These are phyloP conservation scores for Anthopleura sola DNA, from an alignment of 64 coral and sea anemone species.

Conservation along the genomic window DNA sequence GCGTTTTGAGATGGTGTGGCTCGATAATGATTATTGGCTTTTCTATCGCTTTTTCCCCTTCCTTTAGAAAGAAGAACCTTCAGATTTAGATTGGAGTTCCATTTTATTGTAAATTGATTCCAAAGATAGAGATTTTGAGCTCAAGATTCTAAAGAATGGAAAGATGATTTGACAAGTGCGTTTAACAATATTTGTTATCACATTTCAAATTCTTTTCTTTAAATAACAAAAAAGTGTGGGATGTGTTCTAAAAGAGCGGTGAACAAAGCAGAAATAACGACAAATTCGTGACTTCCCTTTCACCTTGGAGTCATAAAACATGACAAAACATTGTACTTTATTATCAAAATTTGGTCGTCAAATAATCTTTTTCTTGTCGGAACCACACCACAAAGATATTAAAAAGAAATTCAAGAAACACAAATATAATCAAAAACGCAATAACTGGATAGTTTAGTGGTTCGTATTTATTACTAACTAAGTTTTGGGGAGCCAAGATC, in stretches of 20 bases:
- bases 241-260: too few species aligned
- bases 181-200: neutral
- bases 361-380: neutral
- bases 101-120: constrained; percentile 6
- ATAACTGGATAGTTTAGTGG: neutral
- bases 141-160: neutral
- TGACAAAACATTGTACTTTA: neutral
- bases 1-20: neutral
- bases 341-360: neutral
- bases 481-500: neutral
- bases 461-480: too few species aligned
- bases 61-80: neutral
- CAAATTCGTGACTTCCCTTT: too few species aligned
- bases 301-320: too few species aligned
- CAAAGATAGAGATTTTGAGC: neutral
- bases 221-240: neutral
- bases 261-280: too few species aligned
- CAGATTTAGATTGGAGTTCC: neutral
- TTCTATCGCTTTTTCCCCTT: neutral
- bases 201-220: neutral
- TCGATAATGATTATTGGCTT: neutral
- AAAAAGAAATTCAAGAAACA: neutral
- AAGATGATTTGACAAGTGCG: neutral
- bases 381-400: neutral
- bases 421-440: constrained; percentile 4